These are phyloP conservation scores for Propsilocerus akamusi DNA, from an alignment of 1,140 invertebrate species.

Conservation along the genomic window DNA sequence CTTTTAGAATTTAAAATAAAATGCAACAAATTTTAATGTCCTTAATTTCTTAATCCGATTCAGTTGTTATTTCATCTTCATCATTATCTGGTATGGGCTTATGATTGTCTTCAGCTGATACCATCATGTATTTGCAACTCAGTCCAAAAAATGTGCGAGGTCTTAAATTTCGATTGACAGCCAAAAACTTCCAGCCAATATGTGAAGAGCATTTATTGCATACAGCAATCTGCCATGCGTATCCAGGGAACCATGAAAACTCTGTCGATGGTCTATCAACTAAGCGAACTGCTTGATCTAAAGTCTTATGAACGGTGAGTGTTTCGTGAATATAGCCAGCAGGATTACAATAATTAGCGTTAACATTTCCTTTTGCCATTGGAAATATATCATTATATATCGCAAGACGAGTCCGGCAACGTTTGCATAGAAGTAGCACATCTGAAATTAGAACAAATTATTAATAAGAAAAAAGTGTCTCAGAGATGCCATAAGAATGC, in stretches of 20 bases:
- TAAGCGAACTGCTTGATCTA: conserved; percentile 30
- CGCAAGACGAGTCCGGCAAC: conserved; percentile 40
- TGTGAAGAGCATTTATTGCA: conserved; percentile 46
- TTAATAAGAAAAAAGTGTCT: not conserved
- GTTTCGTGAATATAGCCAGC: conserved; percentile 64
- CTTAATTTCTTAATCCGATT: not conserved
- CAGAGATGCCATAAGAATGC: not conserved
- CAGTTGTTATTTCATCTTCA: not conserved
- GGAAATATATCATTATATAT: conserved; percentile 53
- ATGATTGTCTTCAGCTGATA: not conserved
- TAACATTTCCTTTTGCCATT: conserved; percentile 63
- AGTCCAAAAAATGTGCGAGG: conserved; percentile 57
- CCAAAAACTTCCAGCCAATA: conserved; percentile 64
- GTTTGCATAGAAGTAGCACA: conserved; percentile 38
- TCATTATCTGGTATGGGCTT: not conserved
- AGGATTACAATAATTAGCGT: conserved; percentile 67
- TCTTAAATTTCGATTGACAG: conserved; percentile 32
- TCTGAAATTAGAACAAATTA: conserved; percentile 22
- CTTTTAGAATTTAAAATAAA: not conserved
- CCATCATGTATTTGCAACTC: conserved; percentile 22
- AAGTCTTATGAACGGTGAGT: conserved; percentile 45
- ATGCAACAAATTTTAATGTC: not conserved
- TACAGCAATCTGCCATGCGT: conserved; percentile 54
- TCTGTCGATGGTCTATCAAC: conserved; percentile 38
- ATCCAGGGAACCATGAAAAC: conserved; percentile 77